A percentile compares a stretch with the other conserved stretches of the same genome.
These are phyloP conservation scores for Muricea muricata DNA, from an alignment of 92 coral and sea anemone species.

Conservation along the genomic window DNA sequence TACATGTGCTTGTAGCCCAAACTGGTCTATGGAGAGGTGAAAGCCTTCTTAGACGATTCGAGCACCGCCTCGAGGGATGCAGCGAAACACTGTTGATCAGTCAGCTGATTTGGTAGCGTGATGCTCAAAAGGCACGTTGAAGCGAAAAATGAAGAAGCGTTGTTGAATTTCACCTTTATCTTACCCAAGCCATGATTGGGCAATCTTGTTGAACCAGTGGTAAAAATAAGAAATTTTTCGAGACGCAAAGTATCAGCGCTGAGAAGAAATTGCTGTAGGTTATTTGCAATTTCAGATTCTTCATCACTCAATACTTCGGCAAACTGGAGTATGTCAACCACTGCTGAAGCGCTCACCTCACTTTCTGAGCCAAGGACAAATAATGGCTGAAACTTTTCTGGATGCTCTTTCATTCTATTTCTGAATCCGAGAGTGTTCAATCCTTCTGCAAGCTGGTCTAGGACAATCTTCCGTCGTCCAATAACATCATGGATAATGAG, in stretches of 20 bases:
- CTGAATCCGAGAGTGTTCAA: conserved; percentile 27
- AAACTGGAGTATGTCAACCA: conserved; percentile 37
- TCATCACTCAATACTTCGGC: conserved; percentile 2
- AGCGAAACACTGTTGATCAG: conserved; percentile 53
- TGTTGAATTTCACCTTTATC: conserved; percentile 67
- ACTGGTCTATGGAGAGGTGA: conserved; percentile 37
- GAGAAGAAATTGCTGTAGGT: conserved; percentile 50
- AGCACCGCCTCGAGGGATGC: conserved; percentile 55
- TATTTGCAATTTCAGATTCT: conserved; percentile 27
- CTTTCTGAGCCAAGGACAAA: conserved; percentile 34
- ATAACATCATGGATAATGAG: conserved; percentile 64
- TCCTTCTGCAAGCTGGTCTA: conserved; percentile 40
- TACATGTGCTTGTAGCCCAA: neutral
- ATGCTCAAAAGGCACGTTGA: conserved; percentile 64
- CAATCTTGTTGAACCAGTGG: conserved; percentile 68
- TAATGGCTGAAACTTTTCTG: conserved; percentile 4
- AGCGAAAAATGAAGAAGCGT: conserved; percentile 67
- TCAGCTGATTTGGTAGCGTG: conserved; percentile 65
- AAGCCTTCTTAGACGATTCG: conserved; percentile 58
- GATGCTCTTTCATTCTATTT: conserved; percentile 23
- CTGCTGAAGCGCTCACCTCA: conserved; percentile 35
- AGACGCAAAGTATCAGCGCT: conserved; percentile 46
- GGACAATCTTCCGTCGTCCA: conserved; percentile 57
- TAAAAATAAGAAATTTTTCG: conserved; percentile 58
- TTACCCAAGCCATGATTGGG: conserved; percentile 70